Evolutionary conservation across 1,140 invertebrate genomes (phyloP).

Genomic region (Sycobia sp.): DNA sequence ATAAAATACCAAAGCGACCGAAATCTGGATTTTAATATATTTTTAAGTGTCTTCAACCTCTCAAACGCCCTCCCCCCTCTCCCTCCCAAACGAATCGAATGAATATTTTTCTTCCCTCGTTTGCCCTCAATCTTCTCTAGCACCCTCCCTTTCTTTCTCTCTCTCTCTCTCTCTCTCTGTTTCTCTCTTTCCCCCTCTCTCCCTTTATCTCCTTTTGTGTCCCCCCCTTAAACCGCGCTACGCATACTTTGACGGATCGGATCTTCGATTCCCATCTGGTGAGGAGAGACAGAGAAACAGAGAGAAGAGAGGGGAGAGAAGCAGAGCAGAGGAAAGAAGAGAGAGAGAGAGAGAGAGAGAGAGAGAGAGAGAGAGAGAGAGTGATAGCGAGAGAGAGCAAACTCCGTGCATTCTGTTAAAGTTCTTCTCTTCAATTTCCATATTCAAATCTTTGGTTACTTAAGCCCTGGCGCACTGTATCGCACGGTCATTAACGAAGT

Average conservation of each 20-base stretch:
- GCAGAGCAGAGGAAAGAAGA: too few relatives aligned
- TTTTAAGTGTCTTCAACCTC: slow-evolving; percentile 18
- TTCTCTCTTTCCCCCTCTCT: neutral
- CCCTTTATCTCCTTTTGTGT: neutral
- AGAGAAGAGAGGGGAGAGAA: too few relatives aligned
- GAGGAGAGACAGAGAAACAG: too few relatives aligned
- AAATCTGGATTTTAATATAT: slow-evolving; percentile 20
- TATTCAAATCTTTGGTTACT: slow-evolving; percentile 37
- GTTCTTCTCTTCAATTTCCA: slow-evolving; percentile 34
- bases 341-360: too few relatives aligned
- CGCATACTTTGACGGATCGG: slow-evolving; percentile 18
- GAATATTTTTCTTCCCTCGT: too few relatives aligned
- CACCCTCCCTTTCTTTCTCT: too few relatives aligned
- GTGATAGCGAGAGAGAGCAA: slow-evolving; percentile 23
- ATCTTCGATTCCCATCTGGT: slow-evolving; percentile 30
- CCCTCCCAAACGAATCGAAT: slow-evolving; percentile 22
- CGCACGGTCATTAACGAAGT: slow-evolving; percentile 35
- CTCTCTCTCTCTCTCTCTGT: too few relatives aligned
- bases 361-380: too few relatives aligned
- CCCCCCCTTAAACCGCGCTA: neutral
- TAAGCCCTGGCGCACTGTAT: slow-evolving; percentile 16
- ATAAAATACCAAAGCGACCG: slow-evolving; percentile 6
- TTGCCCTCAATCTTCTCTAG: too few relatives aligned
- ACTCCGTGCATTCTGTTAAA: slow-evolving; percentile 20
- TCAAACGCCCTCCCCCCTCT: too few relatives aligned